Percentiles rank a stretch among this genome's conserved stretches.
Conservation (phyloP, 2,888 invertebrate genomes). For the Acleris cristana region DNA sequence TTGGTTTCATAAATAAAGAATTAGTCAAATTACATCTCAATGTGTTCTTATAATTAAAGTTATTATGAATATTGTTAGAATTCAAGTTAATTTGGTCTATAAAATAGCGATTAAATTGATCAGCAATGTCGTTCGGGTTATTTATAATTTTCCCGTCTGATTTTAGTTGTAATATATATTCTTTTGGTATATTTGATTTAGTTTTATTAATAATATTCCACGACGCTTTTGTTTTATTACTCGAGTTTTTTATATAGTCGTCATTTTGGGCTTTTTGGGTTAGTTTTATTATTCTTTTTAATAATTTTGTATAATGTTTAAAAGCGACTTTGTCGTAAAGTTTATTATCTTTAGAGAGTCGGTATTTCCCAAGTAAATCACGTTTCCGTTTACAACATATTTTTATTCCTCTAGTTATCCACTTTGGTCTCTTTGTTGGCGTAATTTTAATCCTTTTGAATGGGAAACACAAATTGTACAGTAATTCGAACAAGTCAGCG, state of each 20-base stretch:
- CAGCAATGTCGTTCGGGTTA: slow-evolving; percentile 3
- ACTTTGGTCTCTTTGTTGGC: slow-evolving; percentile 16
- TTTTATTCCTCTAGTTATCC: slow-evolving; percentile 23
- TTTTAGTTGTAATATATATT: slow-evolving; percentile 3
- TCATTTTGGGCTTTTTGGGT: too few relatives aligned
- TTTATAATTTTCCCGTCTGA: neutral
- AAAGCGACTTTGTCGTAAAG: neutral
- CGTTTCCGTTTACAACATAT: slow-evolving; percentile 12
- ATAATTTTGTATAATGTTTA: slow-evolving; percentile 6
- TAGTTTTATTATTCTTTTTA: too few relatives aligned
- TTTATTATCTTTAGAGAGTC: neutral
- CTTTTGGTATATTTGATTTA: slow-evolving; percentile 1
- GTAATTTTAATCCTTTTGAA: slow-evolving; percentile 18
- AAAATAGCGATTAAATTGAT: slow-evolving; percentile 13
- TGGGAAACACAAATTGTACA: slow-evolving; percentile 25
- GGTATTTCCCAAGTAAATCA: slow-evolving; percentile 18
- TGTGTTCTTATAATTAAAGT: neutral
- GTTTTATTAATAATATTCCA: slow-evolving; percentile 14
- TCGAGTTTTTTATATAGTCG: neutral
- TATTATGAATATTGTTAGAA: neutral
- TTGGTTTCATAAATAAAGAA: slow-evolving; percentile 26
- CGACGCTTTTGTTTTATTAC: slow-evolving; percentile 4
- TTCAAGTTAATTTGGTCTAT: slow-evolving; percentile 7
- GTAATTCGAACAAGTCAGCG: slow-evolving; percentile 14
- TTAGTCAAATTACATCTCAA: neutral